Conservation (phyloP, 2,888 invertebrate species). For the Myathropa florea region DNA sequence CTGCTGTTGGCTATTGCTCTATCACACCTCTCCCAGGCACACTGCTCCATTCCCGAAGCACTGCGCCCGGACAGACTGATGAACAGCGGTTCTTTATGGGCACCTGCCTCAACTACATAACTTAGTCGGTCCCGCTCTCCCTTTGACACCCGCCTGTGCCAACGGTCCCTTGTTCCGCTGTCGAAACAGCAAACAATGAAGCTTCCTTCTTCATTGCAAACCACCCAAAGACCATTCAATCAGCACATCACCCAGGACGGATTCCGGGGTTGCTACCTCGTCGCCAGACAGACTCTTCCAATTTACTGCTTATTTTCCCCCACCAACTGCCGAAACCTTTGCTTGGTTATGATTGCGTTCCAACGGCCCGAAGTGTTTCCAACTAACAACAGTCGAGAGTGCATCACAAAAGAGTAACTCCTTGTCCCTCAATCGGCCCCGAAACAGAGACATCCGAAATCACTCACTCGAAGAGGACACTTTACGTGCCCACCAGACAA, state of each 20-base stretch:
- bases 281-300: neutral
- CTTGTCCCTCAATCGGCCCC: neutral
- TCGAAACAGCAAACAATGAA: neutral
- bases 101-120: neutral
- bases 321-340: neutral
- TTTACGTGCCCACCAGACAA: neutral
- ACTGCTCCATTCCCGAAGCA: neutral
- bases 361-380: neutral
- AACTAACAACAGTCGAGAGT: neutral
- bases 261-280: neutral
- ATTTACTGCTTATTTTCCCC: neutral
- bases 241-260: neutral
- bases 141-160: neutral
- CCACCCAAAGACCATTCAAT: neutral
- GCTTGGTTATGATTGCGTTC: neutral
- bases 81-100: neutral
- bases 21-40: neutral
- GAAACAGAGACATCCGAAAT: conserved; percentile 1
- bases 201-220: neutral
- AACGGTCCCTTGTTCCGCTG: neutral
- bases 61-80: neutral
- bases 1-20: neutral
- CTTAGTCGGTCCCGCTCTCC: neutral
- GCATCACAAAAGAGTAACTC: neutral
- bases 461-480: neutral